These are phyloP conservation scores for Nephila pilipes DNA, from an alignment of 1,140 invertebrate species.

Conservation along the genomic window DNA sequence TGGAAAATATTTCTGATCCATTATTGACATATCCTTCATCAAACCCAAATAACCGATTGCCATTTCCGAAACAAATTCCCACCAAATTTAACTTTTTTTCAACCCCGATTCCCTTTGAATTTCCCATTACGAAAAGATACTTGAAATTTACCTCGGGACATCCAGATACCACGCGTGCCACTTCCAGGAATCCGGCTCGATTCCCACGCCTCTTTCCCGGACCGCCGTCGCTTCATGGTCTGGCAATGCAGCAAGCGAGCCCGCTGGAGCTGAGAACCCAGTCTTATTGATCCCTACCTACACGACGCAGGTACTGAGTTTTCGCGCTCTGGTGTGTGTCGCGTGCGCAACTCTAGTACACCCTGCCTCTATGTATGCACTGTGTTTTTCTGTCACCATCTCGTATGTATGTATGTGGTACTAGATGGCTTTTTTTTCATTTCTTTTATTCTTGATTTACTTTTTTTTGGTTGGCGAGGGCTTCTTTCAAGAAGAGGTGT, in stretches of 20 bases:
- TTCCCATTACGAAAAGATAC: too few relatives aligned
- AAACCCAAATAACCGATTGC: too few relatives aligned
- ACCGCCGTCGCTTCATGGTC: neutral
- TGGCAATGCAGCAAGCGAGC: neutral
- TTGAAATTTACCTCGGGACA: neutral
- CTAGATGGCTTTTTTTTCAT: neutral
- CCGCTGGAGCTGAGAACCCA: neutral
- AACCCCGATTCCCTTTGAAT: too few relatives aligned
- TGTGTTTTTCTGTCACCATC: neutral
- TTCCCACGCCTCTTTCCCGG: neutral
- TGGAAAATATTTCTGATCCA: too few relatives aligned
- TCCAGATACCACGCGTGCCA: neutral
- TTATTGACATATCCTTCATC: too few relatives aligned
- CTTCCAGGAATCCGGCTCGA: neutral
- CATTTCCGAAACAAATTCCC: too few relatives aligned
- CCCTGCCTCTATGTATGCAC: neutral
- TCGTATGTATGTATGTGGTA: neutral
- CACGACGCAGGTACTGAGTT: slow-evolving; percentile 26
- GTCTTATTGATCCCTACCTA: slow-evolving; percentile 45
- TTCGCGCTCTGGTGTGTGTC: slow-evolving; percentile 29
- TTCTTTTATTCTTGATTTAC: neutral
- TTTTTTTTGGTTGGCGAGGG: too few relatives aligned
- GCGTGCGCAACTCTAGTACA: neutral
- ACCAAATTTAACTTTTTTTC: too few relatives aligned
- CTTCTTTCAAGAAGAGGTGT: too few relatives aligned